Percentiles rank a stretch among this genome's conserved stretches.
Conservation (phyloP, 2,797 vertebrate species). For the Triplophysa yarkandensis region DNA sequence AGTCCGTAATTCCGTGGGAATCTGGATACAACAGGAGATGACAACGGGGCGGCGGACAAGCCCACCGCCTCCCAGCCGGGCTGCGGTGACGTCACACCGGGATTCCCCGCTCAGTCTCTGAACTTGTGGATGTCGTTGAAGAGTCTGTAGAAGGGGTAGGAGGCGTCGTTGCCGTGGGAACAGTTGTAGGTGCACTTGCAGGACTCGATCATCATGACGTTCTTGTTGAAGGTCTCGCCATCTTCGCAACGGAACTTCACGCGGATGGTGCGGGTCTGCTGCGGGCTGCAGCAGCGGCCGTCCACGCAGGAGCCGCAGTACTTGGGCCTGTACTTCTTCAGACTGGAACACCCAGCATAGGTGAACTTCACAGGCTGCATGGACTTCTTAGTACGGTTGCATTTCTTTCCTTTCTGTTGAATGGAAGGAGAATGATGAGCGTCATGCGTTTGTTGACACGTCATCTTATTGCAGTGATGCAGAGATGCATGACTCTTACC, state of each 20-base stretch:
- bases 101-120: constrained; percentile 82
- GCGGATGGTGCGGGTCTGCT: constrained; percentile 91
- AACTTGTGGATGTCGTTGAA: constrained; percentile 99
- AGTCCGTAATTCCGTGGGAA: constrained; percentile 82
- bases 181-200: constrained; percentile 97
- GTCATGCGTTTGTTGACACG: background rate
- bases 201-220: constrained; percentile 97
- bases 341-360: constrained; percentile 90
- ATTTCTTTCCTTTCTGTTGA: constrained; percentile 95
- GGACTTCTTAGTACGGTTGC: constrained; percentile 91
- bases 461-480: background rate
- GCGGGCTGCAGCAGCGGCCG: constrained; percentile 93
- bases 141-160: constrained; percentile 93
- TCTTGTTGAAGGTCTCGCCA: constrained; percentile 95
- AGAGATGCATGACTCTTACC: constrained; percentile 75
- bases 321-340: constrained; percentile 94
- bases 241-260: constrained; percentile 96
- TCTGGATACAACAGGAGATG: constrained; percentile 78
- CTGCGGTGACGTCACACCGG: constrained; percentile 46
- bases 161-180: constrained; percentile 84
- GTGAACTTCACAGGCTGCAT: constrained; percentile 84
- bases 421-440: constrained; percentile 52
- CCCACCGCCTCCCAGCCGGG: constrained; percentile 62
- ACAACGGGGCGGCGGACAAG: constrained; percentile 72
- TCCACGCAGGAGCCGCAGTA: constrained; percentile 96